phyloP scores from a whole-genome alignment of 64 coral and sea anemone genomes.

The Catalaphyllia jardinei region DNA sequence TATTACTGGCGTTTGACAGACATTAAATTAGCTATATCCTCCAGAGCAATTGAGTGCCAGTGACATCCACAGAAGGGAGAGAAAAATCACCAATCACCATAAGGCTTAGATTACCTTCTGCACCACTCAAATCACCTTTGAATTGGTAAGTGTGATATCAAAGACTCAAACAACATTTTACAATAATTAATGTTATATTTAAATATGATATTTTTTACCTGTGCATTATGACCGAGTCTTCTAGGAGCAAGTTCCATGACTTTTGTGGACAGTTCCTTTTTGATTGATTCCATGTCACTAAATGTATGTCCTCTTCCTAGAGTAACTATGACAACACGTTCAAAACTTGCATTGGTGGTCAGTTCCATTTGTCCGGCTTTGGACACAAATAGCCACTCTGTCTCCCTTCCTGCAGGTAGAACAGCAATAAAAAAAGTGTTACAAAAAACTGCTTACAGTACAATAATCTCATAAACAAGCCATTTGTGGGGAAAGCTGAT shows the following conservation, averaged over 20 bases:
- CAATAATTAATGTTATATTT: too few species aligned
- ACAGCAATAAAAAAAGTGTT: neutral
- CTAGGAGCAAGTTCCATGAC: slow-evolving; percentile 91
- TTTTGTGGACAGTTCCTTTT: slow-evolving; percentile 82
- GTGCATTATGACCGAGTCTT: slow-evolving; percentile 58
- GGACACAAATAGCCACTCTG: slow-evolving; percentile 81
- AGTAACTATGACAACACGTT: slow-evolving; percentile 74
- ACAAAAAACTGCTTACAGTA: neutral
- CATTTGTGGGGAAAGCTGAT: too few species aligned
- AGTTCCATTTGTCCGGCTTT: slow-evolving; percentile 73
- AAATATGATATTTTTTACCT: too few species aligned
- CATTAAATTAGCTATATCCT: neutral
- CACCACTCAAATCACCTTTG: too few species aligned
- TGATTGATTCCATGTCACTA: slow-evolving; percentile 71
- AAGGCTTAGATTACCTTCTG: too few species aligned
- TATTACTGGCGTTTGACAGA: too few species aligned
- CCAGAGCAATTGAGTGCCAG: too few species aligned
- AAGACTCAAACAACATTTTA: too few species aligned
- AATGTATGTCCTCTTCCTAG: slow-evolving; percentile 80
- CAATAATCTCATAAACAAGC: too few species aligned
- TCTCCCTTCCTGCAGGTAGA: slow-evolving; percentile 79
- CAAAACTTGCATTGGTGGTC: slow-evolving; percentile 63
- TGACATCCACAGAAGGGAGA: too few species aligned
- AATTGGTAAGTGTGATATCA: too few species aligned
- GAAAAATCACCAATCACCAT: too few species aligned